Percentiles rank a stretch among this genome's conserved stretches.
These are phyloP conservation scores for Alviniconcha strummeri DNA, from an alignment of 2,888 invertebrate species.

Conservation along the genomic window DNA sequence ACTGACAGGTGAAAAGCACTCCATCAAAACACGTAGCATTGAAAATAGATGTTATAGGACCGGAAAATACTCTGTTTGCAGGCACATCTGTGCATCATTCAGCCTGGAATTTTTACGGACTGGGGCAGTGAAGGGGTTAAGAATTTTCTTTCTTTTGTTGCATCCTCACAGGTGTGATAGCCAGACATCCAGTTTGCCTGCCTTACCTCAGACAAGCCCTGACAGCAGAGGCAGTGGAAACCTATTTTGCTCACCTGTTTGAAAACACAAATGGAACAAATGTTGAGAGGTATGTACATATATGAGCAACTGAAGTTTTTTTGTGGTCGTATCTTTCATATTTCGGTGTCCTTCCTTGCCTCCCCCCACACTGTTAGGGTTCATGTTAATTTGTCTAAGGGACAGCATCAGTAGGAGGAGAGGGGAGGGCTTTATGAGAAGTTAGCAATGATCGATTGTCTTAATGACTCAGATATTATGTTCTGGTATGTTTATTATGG, in stretches of 20 bases:
- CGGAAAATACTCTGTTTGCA: too few species aligned
- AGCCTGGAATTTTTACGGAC: too few species aligned
- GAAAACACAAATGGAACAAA: constrained; percentile 48
- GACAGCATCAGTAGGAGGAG: not conserved
- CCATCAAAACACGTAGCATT: too few species aligned
- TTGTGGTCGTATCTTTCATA: not conserved
- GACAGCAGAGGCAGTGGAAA: constrained; percentile 72
- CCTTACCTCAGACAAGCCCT: constrained; percentile 72
- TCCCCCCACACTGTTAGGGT: not conserved
- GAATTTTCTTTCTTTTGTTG: not conserved
- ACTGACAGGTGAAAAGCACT: too few species aligned
- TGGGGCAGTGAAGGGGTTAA: too few species aligned
- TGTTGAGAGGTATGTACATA: constrained; percentile 57
- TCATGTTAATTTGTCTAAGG: not conserved
- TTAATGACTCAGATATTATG: not conserved
- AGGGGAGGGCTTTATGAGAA: too few species aligned
- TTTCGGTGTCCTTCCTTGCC: not conserved
- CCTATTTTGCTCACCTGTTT: constrained; percentile 74
- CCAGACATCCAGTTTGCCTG: constrained; percentile 72
- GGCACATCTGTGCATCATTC: too few species aligned
- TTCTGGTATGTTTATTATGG: not conserved
- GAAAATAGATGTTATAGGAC: too few species aligned
- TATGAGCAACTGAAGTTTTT: not conserved
- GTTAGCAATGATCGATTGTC: not conserved
- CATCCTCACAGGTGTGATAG: constrained; percentile 72